Evolutionary conservation across 2,113 vertebrate genomes (phyloP), one percentile per base, ranked within the genome.

Genomic region (Pungitius pungitius): DNA sequence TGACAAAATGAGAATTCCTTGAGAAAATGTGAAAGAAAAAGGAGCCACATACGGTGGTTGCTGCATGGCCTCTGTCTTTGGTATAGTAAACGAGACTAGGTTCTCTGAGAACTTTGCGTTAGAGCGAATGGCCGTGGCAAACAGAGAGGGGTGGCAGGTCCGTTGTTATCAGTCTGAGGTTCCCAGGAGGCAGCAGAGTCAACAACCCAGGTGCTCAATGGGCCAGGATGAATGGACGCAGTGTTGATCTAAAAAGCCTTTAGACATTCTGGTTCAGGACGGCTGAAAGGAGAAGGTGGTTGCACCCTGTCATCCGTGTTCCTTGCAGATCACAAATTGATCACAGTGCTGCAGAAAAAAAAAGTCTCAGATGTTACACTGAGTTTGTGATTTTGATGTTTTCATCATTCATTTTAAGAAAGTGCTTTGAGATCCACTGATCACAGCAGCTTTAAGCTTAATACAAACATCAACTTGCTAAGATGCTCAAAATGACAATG

Each of bases 141-240:
- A 30, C 22, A 64, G 13, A 57, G 39, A 39, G 57, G 12, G 55
- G 47, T 24, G 71, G 66, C 65, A 30, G 14, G 20, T 73, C 40
- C 17, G 30, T 75, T 73, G 75, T 79, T 81, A 83, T 80, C 67
- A 73, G 75, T 54, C 67, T 54, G 60, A 69, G 0, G n/a, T 59
- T 84, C 76, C 77, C 79, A 72, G 24, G 55, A 69, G 69, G 65
- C 26, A 55, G 26, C 39, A 56, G 59, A 35, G 49, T 27, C 62
- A 69, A 69, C 62, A 58, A n/a, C 35, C 51, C 61, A 30, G 30
- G 43, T 15, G 51, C 43, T 42, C 43, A 47, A 81, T 47, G 39
- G 72, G 63, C 43, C 63, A 49, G 64, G 78, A 66, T 54, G 60
- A 70, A 75, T 24, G 5, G 35, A 18, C 6, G 22, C 2, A 9